Evolutionary conservation across 2,888 invertebrate species (phyloP).

Genomic region (Tetanocera ferruginea): DNA sequence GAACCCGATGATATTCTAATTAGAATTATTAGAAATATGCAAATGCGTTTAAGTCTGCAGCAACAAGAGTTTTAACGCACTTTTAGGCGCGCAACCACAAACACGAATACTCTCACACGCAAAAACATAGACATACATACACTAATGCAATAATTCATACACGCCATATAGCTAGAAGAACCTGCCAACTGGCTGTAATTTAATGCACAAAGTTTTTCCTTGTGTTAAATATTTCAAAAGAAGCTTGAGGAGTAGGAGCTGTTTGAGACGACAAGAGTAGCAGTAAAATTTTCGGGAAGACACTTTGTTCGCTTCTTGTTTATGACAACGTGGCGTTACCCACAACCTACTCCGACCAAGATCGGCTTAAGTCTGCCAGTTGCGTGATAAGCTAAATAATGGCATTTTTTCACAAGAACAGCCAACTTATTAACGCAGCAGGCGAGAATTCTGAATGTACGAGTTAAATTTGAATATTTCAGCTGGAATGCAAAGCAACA

Average conservation of each 20-base stretch:
- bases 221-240: not conserved
- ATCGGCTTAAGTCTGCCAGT: not conserved
- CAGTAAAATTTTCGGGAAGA: not conserved
- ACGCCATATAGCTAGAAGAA: not conserved
- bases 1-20: conserved; percentile 3
- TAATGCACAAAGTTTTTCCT: conserved; percentile 1
- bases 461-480: not conserved
- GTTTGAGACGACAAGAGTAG: not conserved
- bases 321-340: not conserved
- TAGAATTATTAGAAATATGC: not conserved
- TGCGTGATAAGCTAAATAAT: conserved; percentile 12
- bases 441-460: not conserved
- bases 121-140: not conserved
- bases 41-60: conserved; percentile 1
- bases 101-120: not conserved
- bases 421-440: not conserved
- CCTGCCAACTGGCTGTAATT: not conserved
- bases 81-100: not conserved
- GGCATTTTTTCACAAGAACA: not conserved
- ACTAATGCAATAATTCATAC: not conserved
- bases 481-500: not conserved
- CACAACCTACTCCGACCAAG: not conserved
- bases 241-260: not conserved
- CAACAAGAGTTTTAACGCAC: not conserved
- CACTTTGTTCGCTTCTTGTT: not conserved